Conservation (phyloP, 1,140 invertebrate genomes). For the Thaumatotibia leucotreta region DNA sequence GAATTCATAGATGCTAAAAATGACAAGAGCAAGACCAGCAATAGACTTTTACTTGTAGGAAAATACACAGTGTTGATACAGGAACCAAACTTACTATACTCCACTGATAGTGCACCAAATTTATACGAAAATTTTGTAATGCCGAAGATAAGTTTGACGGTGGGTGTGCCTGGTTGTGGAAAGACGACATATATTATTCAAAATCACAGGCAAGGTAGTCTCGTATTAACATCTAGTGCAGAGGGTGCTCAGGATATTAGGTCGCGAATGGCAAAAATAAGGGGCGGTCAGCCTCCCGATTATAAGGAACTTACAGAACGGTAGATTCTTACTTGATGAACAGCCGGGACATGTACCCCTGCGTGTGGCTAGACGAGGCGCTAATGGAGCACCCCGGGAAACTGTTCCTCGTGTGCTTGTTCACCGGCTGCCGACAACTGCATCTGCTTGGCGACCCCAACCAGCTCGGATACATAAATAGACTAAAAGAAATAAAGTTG, state of each 20-base stretch:
- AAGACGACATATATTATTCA: slow-evolving; percentile 3
- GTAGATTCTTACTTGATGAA: background rate
- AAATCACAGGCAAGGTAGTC: background rate
- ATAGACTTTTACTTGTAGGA: background rate
- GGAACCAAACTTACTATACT: background rate
- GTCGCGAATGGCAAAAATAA: background rate
- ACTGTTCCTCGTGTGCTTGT: background rate
- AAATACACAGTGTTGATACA: background rate
- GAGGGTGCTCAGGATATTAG: background rate
- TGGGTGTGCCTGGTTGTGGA: background rate
- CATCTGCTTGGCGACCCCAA: background rate
- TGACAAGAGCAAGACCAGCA: background rate
- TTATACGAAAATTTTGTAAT: background rate
- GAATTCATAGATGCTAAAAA: background rate
- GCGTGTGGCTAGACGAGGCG: background rate
- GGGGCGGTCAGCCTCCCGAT: background rate
- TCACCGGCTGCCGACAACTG: background rate
- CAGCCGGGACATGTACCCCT: background rate
- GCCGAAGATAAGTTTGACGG: background rate
- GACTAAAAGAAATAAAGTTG: background rate
- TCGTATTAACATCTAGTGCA: background rate
- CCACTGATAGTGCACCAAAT: background rate
- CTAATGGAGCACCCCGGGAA: slow-evolving; percentile 6
- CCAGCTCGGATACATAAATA: background rate
- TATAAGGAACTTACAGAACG: background rate